Conservation (phyloP, 2,888 invertebrate species). For the Parnassius orleans region DNA sequence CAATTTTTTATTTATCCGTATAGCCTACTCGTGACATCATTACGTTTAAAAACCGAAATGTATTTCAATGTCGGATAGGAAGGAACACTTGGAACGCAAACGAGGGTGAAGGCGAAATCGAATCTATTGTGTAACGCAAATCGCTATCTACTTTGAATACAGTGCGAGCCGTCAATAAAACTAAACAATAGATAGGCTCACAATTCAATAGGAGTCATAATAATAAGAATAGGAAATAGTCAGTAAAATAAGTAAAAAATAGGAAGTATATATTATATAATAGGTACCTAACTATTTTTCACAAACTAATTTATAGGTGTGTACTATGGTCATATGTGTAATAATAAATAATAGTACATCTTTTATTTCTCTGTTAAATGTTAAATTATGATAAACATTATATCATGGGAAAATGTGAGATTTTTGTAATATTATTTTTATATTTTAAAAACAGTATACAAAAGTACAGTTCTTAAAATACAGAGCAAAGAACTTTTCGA, state of each 20-base stretch:
- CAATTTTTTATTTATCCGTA: constrained; percentile 33
- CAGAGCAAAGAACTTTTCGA: too few species aligned
- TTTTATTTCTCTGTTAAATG: too few species aligned
- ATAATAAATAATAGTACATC: too few species aligned
- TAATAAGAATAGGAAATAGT: constrained; percentile 25
- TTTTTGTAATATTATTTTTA: too few species aligned
- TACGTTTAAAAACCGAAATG: constrained; percentile 37
- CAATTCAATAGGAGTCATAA: constrained; percentile 12
- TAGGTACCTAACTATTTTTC: too few species aligned
- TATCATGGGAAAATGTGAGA: too few species aligned
- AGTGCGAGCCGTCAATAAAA: constrained; percentile 24
- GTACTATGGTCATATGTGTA: too few species aligned
- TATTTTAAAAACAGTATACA: too few species aligned
- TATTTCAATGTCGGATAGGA: constrained; percentile 45
- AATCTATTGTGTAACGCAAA: constrained; percentile 33
- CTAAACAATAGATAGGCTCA: constrained; percentile 25
- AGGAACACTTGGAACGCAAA: constrained; percentile 37
- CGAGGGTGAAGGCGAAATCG: constrained; percentile 46
- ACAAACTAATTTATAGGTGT: too few species aligned
- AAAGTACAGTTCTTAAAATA: too few species aligned
- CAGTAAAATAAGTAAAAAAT: constrained; percentile 3
- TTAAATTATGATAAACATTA: too few species aligned
- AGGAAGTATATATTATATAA: constrained; percentile 3
- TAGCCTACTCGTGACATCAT: constrained; percentile 37
- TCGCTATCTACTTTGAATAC: constrained; percentile 11